Conservation (phyloP, 2,113 vertebrate species). For the Calypte anna region DNA sequence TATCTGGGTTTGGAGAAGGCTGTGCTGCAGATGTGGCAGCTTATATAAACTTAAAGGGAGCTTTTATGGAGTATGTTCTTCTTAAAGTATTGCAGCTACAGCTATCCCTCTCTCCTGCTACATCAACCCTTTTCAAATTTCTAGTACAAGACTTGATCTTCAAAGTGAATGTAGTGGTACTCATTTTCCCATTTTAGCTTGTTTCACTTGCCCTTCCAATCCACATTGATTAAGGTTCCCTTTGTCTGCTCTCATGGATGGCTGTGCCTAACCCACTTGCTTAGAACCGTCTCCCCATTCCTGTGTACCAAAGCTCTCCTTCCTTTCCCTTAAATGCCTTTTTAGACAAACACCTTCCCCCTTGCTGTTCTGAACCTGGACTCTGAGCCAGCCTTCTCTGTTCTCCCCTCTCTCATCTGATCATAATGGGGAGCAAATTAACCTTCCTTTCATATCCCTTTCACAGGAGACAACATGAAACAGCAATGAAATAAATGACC, state of each 20-base stretch:
- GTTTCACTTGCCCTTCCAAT: not conserved
- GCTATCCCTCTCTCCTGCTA: not conserved
- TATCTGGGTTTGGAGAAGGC: not conserved
- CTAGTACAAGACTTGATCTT: not conserved
- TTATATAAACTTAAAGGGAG: not conserved
- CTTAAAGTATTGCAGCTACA: not conserved
- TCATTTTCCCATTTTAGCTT: not conserved
- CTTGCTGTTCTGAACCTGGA: not conserved
- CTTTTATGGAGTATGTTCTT: not conserved
- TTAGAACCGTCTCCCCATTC: not conserved
- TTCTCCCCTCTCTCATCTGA: not conserved
- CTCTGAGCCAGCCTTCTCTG: not conserved
- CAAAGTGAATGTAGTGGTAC: not conserved
- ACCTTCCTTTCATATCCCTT: not conserved
- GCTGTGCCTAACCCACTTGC: not conserved
- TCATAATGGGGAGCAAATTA: not conserved
- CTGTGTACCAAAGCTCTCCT: not conserved
- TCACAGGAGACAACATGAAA: not conserved
- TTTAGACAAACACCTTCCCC: not conserved
- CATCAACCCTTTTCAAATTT: not conserved
- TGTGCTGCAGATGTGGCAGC: not conserved
- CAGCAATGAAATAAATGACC: constrained; percentile 22
- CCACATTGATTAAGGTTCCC: not conserved
- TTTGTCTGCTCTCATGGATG: not conserved
- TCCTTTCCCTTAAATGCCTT: not conserved